Evolutionary conservation across 2,888 invertebrate species (phyloP).

Genomic region (Lepidocyrtoides sp.): DNA sequence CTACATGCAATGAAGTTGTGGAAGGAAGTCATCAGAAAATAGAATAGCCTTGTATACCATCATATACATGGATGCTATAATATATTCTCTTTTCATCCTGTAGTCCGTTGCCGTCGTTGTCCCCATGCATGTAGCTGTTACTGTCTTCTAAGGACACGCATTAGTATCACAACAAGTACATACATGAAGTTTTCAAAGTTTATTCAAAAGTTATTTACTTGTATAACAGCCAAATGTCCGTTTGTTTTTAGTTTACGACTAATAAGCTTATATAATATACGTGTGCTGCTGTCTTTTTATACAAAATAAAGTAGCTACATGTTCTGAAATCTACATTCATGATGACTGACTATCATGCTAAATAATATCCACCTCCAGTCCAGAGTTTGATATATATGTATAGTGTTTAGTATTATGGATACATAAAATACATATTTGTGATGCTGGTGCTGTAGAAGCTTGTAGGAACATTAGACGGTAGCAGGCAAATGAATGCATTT

Average conservation of each 20-base stretch:
- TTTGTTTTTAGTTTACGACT: too few relatives aligned
- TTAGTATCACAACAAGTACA: slow-evolving; percentile 7
- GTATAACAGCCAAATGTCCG: background rate
- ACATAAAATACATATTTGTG: slow-evolving; percentile 9
- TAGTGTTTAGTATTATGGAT: too few relatives aligned
- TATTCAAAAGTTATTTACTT: background rate
- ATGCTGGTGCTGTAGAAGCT: background rate
- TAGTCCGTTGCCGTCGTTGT: too few relatives aligned
- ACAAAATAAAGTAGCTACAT: background rate
- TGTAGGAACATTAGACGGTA: background rate
- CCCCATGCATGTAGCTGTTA: background rate
- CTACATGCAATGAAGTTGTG: background rate
- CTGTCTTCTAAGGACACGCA: background rate
- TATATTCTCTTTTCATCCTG: background rate
- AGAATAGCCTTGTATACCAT: background rate
- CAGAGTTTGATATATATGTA: background rate
- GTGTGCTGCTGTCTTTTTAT: background rate
- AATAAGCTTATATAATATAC: too few relatives aligned
- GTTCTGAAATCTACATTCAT: too few relatives aligned
- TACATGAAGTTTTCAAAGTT: slow-evolving; percentile 8
- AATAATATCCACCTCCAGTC: background rate
- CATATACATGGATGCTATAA: too few relatives aligned
- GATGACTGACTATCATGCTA: background rate
- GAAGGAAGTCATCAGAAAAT: slow-evolving; percentile 8
- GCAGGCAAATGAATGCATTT: background rate